phyloP scores from a whole-genome alignment of 2,113 vertebrate genomes.

The Chloropsis hardwickii region DNA sequence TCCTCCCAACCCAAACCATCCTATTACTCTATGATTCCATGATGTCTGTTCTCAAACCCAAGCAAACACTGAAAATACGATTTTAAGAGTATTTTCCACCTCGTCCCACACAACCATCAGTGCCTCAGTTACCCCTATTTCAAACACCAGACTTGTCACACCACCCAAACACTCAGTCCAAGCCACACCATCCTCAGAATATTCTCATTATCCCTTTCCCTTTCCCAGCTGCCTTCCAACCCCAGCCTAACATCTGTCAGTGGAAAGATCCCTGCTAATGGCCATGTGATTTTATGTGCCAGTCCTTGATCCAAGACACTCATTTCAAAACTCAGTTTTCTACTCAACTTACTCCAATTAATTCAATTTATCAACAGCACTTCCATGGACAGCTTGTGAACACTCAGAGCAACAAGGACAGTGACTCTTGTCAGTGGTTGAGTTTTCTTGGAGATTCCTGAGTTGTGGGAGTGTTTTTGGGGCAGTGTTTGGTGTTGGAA shows the following conservation, averaged over 20 bases:
- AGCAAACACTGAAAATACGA: background rate
- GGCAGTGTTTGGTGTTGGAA: background rate
- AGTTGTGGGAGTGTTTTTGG: background rate
- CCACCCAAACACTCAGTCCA: background rate
- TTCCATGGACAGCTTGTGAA: background rate
- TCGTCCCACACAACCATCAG: background rate
- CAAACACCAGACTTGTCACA: background rate
- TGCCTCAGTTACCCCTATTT: background rate
- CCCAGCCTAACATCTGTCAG: background rate
- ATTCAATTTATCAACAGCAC: background rate
- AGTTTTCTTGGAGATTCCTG: background rate
- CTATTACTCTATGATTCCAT: accelerated
- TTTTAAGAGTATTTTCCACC: background rate
- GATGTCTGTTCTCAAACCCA: no score
- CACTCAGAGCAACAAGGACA: background rate
- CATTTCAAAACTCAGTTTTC: background rate
- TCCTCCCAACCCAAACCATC: background rate
- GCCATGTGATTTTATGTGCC: background rate
- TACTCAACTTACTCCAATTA: background rate
- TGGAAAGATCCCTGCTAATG: background rate
- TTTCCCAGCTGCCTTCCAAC: background rate
- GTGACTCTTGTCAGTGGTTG: background rate
- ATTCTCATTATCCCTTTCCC: background rate
- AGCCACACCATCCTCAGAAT: background rate
- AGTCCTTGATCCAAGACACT: background rate